Evolutionary conservation across 1,140 invertebrate species (phyloP), one percentile per base, ranked within the genome.

Genomic region (Formica exsecta): DNA sequence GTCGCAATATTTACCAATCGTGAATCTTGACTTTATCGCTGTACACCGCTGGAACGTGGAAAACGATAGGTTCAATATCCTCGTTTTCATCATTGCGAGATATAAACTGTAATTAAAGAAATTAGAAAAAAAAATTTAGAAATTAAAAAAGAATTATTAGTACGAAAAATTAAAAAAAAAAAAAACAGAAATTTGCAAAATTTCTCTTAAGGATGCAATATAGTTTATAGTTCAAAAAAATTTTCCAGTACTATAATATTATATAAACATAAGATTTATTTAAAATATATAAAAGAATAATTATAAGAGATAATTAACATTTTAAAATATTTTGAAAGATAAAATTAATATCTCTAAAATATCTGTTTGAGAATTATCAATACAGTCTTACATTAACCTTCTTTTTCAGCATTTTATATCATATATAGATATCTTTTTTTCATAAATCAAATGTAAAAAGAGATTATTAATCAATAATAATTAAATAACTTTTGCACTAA

Each of bases 1-100:
- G 29, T 22, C 8, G 51, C 6, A 65, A 11, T 65, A 79, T 66
- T 75, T 81, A 93, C 92, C 92, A 92, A 74, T 89, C 75, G 19
- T 92, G 89, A 22, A 92, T 88, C 83, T 91, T 92, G 11, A 93
- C 92, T 92, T 90, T 92, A n/a, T 85, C 19, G 29, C 76, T 87
- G 19, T 92, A 92, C 0, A 64, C 41, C 6, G 83, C 54, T 64
- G 87, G 86, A 36, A 66, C 64, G 9, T 76, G 77, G 61, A 89
- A 86, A 44, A 87, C 0, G 0, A 88, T 86, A 6, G 77, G 59
- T 61, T 86, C 84, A 1, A 86, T 22, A 11, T 84, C 48, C 73
- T 88, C 85, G 0, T 16, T 9, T 85, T 85, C 71, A 41, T 90
- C 68, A 25, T 81, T 44, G 9, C 62, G 81, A 22, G 51, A 38